phyloP scores from a whole-genome alignment of 2,113 vertebrate species.

The Sminthopsis crassicaudata region DNA sequence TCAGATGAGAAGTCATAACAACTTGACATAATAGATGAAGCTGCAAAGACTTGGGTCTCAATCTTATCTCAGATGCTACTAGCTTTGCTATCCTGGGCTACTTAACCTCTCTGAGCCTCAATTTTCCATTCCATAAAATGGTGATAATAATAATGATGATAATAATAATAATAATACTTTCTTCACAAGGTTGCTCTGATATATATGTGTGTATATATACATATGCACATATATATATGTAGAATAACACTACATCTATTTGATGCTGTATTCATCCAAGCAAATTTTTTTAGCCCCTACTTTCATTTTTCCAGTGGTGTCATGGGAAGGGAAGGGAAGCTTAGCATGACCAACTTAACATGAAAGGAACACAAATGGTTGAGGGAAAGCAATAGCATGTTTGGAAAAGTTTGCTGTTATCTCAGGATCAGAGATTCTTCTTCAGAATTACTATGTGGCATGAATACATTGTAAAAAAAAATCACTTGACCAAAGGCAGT shows the following conservation, averaged over 20 bases:
- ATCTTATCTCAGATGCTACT: not conserved
- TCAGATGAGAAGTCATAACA: conserved; percentile 7
- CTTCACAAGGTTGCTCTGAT: not conserved
- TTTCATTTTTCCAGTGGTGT: not conserved
- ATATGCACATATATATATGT: too few species aligned
- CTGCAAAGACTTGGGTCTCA: not conserved
- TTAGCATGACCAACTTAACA: not conserved
- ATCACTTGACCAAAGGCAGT: not conserved
- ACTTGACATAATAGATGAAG: not conserved
- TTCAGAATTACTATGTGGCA: not conserved
- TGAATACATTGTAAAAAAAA: not conserved
- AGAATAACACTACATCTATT: too few species aligned
- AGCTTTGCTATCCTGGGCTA: not conserved
- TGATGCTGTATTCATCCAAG: not conserved
- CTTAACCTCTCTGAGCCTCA: not conserved
- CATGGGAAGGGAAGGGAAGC: not conserved
- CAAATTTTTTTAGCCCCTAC: not conserved
- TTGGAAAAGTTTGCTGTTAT: not conserved
- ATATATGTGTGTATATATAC: too few species aligned
- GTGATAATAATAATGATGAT: not conserved
- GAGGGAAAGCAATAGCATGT: not conserved
- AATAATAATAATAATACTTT: not conserved
- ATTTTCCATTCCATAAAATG: not conserved
- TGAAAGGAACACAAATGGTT: not conserved
- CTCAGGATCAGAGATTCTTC: not conserved